Evolutionary conservation across 1,140 invertebrate species (phyloP).

Genomic region (Cardiocondyla obscurior): DNA sequence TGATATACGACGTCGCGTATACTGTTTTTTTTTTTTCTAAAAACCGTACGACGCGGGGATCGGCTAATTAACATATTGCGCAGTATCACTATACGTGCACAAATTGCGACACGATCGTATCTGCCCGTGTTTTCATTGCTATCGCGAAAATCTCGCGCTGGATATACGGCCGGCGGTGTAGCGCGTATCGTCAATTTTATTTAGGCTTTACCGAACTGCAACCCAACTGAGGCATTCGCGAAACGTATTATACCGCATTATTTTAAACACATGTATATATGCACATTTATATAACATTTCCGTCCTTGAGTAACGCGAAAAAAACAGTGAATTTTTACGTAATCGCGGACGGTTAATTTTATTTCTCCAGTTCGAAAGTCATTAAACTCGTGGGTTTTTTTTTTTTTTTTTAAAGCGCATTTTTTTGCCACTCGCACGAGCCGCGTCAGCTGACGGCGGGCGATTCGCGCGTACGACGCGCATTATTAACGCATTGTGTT

Average conservation of each 20-base stretch:
- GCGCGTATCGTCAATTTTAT: background rate
- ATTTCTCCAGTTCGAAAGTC: background rate
- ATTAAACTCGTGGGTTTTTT: background rate
- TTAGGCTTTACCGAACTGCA: too few relatives aligned
- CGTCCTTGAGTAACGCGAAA: background rate
- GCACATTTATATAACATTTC: background rate
- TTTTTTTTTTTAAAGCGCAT: background rate
- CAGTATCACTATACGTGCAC: background rate
- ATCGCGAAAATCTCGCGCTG: background rate
- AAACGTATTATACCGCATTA: background rate
- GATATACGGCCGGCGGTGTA: background rate
- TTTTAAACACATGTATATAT: background rate
- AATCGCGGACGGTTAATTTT: background rate
- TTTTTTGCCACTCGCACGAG: background rate
- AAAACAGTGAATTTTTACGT: background rate
- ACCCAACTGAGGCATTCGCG: background rate
- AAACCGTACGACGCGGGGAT: background rate
- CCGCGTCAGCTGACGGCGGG: background rate
- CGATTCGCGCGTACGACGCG: slow-evolving; percentile 13
- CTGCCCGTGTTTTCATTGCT: slow-evolving; percentile 9
- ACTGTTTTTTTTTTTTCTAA: slow-evolving; percentile 6
- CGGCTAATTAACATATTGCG: slow-evolving; percentile 46
- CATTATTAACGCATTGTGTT: slow-evolving; percentile 35
- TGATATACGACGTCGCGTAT: background rate
- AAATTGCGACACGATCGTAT: slow-evolving; percentile 19